Evolutionary conservation across 2,113 vertebrate genomes (phyloP).

Genomic region (Psammodynastes pulverulentus): DNA sequence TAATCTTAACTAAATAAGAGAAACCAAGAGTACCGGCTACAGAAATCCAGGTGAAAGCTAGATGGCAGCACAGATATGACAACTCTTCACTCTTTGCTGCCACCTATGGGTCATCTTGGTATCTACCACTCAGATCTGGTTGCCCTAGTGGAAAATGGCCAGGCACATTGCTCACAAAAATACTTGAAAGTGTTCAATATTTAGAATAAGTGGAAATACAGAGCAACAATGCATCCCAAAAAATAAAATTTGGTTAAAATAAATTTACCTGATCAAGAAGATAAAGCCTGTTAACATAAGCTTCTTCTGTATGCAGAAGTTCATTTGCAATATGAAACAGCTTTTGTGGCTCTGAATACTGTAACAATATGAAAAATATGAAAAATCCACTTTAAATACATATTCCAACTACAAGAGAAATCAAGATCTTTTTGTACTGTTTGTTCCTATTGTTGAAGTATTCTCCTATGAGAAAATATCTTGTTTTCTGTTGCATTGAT

Average conservation of each 20-base stretch:
- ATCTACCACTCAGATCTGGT: background rate
- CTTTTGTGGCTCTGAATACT: constrained; percentile 85
- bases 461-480: background rate
- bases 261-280: constrained; percentile 91
- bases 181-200: background rate
- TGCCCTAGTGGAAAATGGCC: background rate
- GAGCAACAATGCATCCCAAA: background rate
- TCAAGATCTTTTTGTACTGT: constrained; percentile 1
- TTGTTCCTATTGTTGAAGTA: background rate
- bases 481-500: background rate
- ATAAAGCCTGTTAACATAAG: constrained; percentile 89
- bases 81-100: background rate
- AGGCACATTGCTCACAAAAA: background rate
- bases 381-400: background rate
- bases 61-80: background rate
- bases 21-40: background rate
- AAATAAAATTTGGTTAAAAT: constrained; percentile 12
- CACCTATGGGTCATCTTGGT: background rate
- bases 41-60: background rate
- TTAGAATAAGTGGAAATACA: background rate
- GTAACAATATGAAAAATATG: constrained; percentile 32
- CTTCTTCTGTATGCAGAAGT: constrained; percentile 92
- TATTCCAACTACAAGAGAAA: background rate
- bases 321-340: constrained; percentile 92
- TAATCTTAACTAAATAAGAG: background rate